Evolutionary conservation across 2,888 invertebrate species (phyloP).

Genomic region (Ichneumoninae sp.): DNA sequence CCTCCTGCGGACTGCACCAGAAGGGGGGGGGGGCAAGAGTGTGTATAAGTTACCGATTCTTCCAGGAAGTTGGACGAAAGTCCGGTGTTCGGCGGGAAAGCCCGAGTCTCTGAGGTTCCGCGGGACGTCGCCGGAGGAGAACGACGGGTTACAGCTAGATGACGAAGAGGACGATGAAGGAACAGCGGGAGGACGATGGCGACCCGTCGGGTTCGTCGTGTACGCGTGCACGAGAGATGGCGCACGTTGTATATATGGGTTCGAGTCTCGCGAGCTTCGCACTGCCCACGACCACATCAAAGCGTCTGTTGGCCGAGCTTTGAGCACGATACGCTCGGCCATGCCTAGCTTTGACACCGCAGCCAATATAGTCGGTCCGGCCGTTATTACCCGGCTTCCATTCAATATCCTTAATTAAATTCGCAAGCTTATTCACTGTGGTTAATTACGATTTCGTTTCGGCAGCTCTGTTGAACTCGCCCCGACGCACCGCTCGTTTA

Average conservation of each 20-base stretch:
- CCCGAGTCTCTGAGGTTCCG: conserved; percentile 32
- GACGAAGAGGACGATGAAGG: conserved; percentile 6
- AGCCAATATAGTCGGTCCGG: conserved; percentile 82
- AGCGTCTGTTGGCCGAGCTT: conserved; percentile 82
- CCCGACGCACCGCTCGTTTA: conserved; percentile 5
- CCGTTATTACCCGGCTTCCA: conserved; percentile 82
- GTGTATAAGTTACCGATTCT: conserved; percentile 75
- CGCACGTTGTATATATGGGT: conserved; percentile 65
- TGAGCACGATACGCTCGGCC: conserved; percentile 82
- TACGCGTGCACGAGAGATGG: conserved; percentile 53
- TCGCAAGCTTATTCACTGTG: conserved; percentile 84
- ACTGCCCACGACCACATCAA: conserved; percentile 83
- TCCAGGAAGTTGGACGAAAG: conserved; percentile 76
- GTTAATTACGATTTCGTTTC: conserved; percentile 83
- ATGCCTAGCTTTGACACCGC: conserved; percentile 83
- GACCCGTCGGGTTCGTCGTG: conserved; percentile 9
- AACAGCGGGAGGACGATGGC: conserved; percentile 17
- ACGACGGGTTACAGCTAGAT: not conserved
- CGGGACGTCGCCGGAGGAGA: not conserved
- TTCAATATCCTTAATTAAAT: conserved; percentile 85
- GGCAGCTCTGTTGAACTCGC: conserved; percentile 13
- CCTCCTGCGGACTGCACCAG: not conserved
- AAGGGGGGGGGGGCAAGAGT: conserved; percentile 5
- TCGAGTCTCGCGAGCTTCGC: conserved; percentile 80
- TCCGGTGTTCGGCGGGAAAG: conserved; percentile 62